Evolutionary conservation across 2,113 vertebrate genomes (phyloP).

Genomic region (Thalassoma bifasciatum): DNA sequence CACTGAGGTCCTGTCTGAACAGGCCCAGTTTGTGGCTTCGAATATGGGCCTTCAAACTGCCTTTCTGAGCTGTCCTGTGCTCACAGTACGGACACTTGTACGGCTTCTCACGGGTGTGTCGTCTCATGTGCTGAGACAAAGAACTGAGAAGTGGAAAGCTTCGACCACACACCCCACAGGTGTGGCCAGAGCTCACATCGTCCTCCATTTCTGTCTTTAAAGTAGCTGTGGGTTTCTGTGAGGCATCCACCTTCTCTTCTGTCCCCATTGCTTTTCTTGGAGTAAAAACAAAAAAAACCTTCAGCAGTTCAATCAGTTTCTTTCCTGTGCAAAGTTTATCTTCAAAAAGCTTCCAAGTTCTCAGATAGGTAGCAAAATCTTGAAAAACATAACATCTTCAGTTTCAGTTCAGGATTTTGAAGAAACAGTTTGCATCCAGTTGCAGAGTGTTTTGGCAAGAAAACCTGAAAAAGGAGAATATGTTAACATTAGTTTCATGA

Average conservation of each 20-base stretch:
- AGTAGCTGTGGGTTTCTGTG: constrained; percentile 64
- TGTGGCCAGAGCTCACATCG: constrained; percentile 86
- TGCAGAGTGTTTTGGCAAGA: constrained; percentile 35
- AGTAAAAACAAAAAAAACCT: background rate
- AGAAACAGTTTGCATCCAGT: constrained; percentile 27
- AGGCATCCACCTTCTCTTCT: constrained; percentile 82
- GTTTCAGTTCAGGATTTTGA: constrained; percentile 51
- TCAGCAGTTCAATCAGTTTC: constrained; percentile 35
- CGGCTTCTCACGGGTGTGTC: constrained; percentile 96
- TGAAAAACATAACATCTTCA: constrained; percentile 37
- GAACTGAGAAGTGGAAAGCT: constrained; percentile 97
- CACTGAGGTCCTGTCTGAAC: constrained; percentile 83
- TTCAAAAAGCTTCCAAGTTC: constrained; percentile 45
- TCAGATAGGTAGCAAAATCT: constrained; percentile 32
- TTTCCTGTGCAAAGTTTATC: constrained; percentile 11
- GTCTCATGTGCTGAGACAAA: constrained; percentile 96
- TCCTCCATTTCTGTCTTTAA: constrained; percentile 78
- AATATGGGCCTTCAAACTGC: constrained; percentile 95
- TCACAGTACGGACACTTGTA: constrained; percentile 98
- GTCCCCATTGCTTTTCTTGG: constrained; percentile 79
- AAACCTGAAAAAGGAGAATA: constrained; percentile 52
- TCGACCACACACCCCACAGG: constrained; percentile 94
- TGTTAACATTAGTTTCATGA: constrained; percentile 11
- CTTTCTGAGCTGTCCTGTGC: constrained; percentile 96
- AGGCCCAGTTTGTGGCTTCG: constrained; percentile 94